Evolutionary conservation across 1,140 invertebrate species (phyloP), one percentile per base, ranked within the genome.

Genomic region (Dufourea novaeangliae): DNA sequence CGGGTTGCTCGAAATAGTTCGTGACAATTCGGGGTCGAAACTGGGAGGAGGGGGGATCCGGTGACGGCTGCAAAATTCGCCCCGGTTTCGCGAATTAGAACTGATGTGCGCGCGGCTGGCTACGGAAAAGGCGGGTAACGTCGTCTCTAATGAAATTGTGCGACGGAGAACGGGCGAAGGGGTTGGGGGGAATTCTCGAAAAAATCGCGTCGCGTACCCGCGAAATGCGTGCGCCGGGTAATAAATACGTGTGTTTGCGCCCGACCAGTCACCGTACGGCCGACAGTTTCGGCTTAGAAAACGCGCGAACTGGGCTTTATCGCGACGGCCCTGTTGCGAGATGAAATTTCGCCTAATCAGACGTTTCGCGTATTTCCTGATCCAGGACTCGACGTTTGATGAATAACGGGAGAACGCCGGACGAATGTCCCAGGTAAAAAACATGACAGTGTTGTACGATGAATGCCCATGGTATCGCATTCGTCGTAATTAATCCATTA

Each of bases 261-360:
- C 10, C 22, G 14, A 17, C 32, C 27, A 10, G 11, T 8, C 3
- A 8, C 34, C 17, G 29, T 22, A 4, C 17, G 37, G 12, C 8
- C 17, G 25, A 3, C 27, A 32, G 29, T 44, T 54, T 12, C 39
- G 72, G 52, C 52, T 34, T 3, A n/a, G 52, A 22, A 39, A 14
- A 56, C 20, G n/a, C 59, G 59, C 32, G 72, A 37, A 22, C 37
- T 52, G 64, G 69, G 66, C 68, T 77, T 81, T 78, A 78, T 82
- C 75, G 75, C 68, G 73, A 78, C 64, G 66, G 64, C 22, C 67
- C 2, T 7, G 29, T 10, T 59, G 41, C 68, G 61, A 37, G 14
- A 71, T 62, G 69, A 76, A 80, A 83, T 79, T 83, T 83, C 68
- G 76, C 72, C 81, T 85, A 78, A 85, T 83, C 80, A 83, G 78